Percentiles rank a stretch among this genome's conserved stretches.
These are phyloP conservation scores for Germaria angustata DNA, from an alignment of 2,888 invertebrate species.

Conservation along the genomic window DNA sequence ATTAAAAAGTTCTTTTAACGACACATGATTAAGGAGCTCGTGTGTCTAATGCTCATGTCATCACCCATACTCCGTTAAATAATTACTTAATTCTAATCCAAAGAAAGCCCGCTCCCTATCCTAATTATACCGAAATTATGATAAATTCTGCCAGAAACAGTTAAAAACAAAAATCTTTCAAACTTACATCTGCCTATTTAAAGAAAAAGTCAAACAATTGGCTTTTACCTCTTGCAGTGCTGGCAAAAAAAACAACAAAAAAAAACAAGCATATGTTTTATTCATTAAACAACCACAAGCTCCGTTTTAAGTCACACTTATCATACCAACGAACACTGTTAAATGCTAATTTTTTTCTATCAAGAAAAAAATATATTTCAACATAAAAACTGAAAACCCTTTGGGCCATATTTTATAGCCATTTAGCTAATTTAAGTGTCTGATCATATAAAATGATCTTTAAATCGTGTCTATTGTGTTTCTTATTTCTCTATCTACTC, in stretches of 20 bases:
- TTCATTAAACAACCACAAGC: neutral
- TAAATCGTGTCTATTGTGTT: slow-evolving; percentile 43
- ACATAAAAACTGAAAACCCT: neutral
- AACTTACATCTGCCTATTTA: neutral
- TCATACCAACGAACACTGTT: neutral
- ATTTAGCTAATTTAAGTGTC: slow-evolving; percentile 46
- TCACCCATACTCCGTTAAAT: no score
- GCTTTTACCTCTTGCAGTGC: neutral
- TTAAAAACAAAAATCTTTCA: neutral
- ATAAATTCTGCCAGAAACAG: no score
- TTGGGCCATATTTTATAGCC: slow-evolving; percentile 36
- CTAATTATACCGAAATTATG: no score
- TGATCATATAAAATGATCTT: slow-evolving; percentile 35
- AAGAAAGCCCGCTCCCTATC: no score
- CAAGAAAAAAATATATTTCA: neutral
- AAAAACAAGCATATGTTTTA: neutral
- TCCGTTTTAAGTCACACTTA: neutral
- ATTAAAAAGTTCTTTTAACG: no score
- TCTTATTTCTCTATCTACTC: neutral
- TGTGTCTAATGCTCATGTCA: no score
- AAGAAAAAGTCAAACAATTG: neutral
- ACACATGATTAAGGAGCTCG: no score
- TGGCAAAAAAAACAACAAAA: neutral
- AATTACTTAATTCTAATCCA: no score
- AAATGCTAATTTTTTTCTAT: slow-evolving; percentile 21